These are phyloP conservation scores for Ichneumoninae sp. DNA, from an alignment of 2,888 invertebrate genomes.

Conservation along the genomic window DNA sequence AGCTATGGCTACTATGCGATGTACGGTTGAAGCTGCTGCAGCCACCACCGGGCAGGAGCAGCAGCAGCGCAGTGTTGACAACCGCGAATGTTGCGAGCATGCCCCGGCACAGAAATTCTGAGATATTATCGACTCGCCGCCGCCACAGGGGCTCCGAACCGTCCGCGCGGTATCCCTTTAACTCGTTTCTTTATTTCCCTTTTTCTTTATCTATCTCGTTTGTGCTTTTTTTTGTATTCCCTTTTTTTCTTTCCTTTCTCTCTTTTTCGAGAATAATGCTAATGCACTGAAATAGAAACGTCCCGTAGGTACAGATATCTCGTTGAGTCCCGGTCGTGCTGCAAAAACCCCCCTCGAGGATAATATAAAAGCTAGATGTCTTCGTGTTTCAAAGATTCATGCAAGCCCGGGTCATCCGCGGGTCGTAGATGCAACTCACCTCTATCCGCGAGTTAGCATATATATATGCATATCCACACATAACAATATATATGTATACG, in stretches of 20 bases:
- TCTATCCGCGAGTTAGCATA: conserved; percentile 39
- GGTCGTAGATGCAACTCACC: conserved; percentile 62
- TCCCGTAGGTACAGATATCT: conserved; percentile 51
- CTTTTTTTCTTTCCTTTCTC: conserved; percentile 17
- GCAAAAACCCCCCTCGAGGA: conserved; percentile 31
- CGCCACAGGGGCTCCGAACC: conserved; percentile 64
- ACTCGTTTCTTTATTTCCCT: conserved; percentile 52
- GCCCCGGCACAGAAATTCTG: conserved; percentile 62
- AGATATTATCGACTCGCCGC: conserved; percentile 66
- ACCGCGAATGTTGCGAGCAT: conserved; percentile 57
- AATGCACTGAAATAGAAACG: conserved; percentile 66
- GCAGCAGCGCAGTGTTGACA: conserved; percentile 65
- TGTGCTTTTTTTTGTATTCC: conserved; percentile 8
- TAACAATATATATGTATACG: background rate
- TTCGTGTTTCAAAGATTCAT: conserved; percentile 53
- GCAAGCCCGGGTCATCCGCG: conserved; percentile 55
- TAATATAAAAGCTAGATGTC: conserved; percentile 53
- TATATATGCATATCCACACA: background rate
- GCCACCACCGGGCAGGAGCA: conserved; percentile 13
- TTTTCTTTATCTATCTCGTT: conserved; percentile 34
- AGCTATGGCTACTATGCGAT: conserved; percentile 66
- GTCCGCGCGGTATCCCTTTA: conserved; percentile 64
- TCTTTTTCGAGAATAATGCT: conserved; percentile 49
- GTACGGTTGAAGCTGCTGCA: conserved; percentile 31
- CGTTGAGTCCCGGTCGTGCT: conserved; percentile 46